Evolutionary conservation across 2,113 vertebrate species (phyloP).

Genomic region (Danio rerio): GRCz12tu NC_133200.1:39453501-39454000

Average conservation of each 20-base stretch:
- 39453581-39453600: constrained; percentile 5
- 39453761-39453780: constrained; percentile 82
- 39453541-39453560: not conserved
- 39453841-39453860: constrained; percentile 4
- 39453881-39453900: too few relatives aligned
- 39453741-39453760: constrained; percentile 78
- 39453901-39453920: too few relatives aligned
- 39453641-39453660: constrained; percentile 66
- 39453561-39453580: not conserved
- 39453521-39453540: not conserved
- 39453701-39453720: constrained; percentile 63
- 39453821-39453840: constrained; percentile 82
- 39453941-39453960: too few relatives aligned
- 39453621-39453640: constrained; percentile 76
- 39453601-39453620: constrained; percentile 12
- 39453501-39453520: not conserved
- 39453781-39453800: constrained; percentile 87
- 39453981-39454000: too few relatives aligned
- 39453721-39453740: constrained; percentile 76
- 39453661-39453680: constrained; percentile 50
- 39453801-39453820: constrained; percentile 90
- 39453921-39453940: too few relatives aligned
- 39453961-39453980: too few relatives aligned
- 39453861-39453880: not conserved
- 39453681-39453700: constrained; percentile 59